Evolutionary conservation across 2,113 vertebrate species (phyloP), one percentile per base, ranked within the genome.

Genomic region (Nerophis ophidion): DNA sequence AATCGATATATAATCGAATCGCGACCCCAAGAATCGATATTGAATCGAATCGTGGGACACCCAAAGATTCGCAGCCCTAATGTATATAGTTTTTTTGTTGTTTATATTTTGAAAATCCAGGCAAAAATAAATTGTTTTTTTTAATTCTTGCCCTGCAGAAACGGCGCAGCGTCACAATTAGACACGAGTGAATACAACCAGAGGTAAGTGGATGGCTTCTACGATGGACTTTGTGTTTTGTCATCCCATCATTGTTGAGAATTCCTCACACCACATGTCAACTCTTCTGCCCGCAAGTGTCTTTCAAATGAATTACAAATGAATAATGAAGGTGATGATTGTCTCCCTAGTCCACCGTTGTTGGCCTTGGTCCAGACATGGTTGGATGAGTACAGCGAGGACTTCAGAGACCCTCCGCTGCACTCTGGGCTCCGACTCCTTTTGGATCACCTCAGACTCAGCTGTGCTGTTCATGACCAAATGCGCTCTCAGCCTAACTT

Each of bases 301-400:
- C 4, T 2, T 42, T 42, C 2, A 44, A 44, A 44, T 40, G 8
- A 44, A 6, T 44, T 12, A 44, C 12, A 44, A 44, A 7, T 40
- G 0, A 9, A 40, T 40, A 38, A 50, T 73, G 69, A 58, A 19
- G 34, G 12, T 75, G 36, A 69, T 36, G 0, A n/a, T 16, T 48
- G 13, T 51, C 34, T 34, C 16, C 53, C 68, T 57, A 91, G 89
- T 0, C 68, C 88, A 26, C 80, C 94, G 77, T 49, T 85, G 77
- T 49, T 85, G 74, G 58, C 74, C 56, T 72, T 91, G 5, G 63
- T 91, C 50, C 91, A 93, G 61, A 88, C 73, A 40, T 95, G 94
- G 94, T 74, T 95, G 49, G 90, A 87, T 9, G 89, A 92, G 61
- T 92, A 91, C 76, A 88, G 89, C 6, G 91, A 91, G 58, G 94